Base-by-base conservation (phyloP, 2,888 invertebrate species). In the Catocala nupta region DNA sequence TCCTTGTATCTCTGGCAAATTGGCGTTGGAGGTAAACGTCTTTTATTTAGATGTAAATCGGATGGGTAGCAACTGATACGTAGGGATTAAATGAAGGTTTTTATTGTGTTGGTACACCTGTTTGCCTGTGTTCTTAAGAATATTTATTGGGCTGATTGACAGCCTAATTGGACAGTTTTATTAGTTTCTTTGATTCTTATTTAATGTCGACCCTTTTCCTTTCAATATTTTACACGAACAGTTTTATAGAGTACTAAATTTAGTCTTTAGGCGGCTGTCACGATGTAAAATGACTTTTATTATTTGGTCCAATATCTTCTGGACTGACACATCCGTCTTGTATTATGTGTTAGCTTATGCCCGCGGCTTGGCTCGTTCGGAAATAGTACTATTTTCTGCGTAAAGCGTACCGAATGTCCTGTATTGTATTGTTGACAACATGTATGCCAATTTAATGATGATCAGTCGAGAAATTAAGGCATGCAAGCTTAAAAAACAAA, bases 1-100 rank as follows among this genome's bases (percentile, higher is more conserved):
- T 8, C 48, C 34, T 42, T 62, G 51, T 52, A 64, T 70, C 63
- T 68, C 55, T 55, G 39, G 48, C 36, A 45, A 52, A 50, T 70
- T 54, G 66, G 54, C 44, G 8, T 39, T 7, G 36, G 9, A 9
- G 54, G 34, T 52, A 62, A 65, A 1, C 5, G 10, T 49, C 39
- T n/a, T 52, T 42, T 16, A 42, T 13, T 13, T 16, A 13, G 10
- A 42, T 13, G 5, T 10, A 13, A 51, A 36, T 51, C 8, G 8
- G 36, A 49, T 49, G 33, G 34, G 47, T 16, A 11, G 13, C 11
- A 10, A 11, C 25, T 25, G 25, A 25, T 8, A 6, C 5, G 12
- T 45, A 12, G 13, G 13, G 12, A 45, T 12, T 45, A 45, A 45
- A 13, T 43, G n/a, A n/a, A 5, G n/a, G 10, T 43, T 5, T 45